Percentiles rank a stretch among this genome's conserved stretches.
These are phyloP conservation scores for Dissostichus mawsoni DNA, from an alignment of 2,113 vertebrate species.

Conservation along the genomic window DNA sequence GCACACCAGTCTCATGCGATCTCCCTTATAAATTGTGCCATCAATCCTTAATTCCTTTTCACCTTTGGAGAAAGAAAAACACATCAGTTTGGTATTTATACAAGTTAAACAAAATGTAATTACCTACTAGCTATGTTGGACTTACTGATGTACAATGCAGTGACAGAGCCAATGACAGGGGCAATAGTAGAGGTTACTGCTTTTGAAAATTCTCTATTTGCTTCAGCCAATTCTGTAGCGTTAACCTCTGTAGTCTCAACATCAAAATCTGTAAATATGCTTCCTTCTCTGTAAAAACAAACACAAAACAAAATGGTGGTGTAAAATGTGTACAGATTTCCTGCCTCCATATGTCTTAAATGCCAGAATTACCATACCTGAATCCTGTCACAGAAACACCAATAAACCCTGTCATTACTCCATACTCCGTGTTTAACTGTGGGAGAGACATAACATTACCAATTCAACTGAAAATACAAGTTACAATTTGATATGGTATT, in stretches of 20 bases:
- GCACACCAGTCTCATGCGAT: conserved; percentile 31
- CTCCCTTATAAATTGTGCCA: conserved; percentile 9
- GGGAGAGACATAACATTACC: neutral
- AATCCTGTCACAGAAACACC: conserved; percentile 37
- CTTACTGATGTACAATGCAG: conserved; percentile 45
- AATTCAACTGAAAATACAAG: neutral
- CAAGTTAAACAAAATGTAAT: neutral
- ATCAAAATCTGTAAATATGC: conserved; percentile 62
- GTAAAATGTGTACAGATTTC: too few species aligned
- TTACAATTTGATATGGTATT: neutral
- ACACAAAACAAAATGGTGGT: neutral
- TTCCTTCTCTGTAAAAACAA: conserved; percentile 70
- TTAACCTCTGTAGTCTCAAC: conserved; percentile 27
- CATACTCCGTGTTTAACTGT: conserved; percentile 43
- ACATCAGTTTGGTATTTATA: neutral
- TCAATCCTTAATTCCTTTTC: fast-evolving
- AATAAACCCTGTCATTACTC: conserved; percentile 18
- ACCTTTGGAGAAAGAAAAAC: conserved; percentile 40
- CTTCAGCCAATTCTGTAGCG: neutral
- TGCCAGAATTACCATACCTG: conserved; percentile 47
- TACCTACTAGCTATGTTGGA: neutral
- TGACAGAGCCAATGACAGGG: conserved; percentile 17
- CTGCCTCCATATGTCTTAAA: neutral
- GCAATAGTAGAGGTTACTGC: neutral
- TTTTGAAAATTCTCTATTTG: conserved; percentile 24